phyloP scores from a whole-genome alignment of 2,797 vertebrate species.

The Antrozous pallidus region DNA sequence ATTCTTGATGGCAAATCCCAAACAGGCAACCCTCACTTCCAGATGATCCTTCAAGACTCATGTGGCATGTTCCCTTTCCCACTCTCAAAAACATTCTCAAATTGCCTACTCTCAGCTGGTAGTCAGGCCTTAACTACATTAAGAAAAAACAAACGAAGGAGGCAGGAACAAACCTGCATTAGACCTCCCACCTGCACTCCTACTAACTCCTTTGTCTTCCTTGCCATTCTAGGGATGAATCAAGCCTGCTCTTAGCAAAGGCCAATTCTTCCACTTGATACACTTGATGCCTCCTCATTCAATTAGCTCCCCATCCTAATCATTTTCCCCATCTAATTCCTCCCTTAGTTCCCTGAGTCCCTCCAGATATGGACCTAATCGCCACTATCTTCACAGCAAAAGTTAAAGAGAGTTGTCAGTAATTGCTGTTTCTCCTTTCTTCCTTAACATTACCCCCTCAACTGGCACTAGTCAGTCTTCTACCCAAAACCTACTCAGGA shows the following conservation, averaged over 20 bases:
- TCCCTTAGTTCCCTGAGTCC: not conserved
- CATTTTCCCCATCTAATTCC: not conserved
- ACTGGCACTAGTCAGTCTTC: not conserved
- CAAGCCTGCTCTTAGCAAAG: not conserved
- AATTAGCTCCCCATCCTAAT: not conserved
- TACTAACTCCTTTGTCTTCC: not conserved
- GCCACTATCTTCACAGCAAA: not conserved
- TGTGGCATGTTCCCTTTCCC: not conserved
- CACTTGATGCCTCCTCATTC: not conserved
- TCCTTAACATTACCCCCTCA: not conserved
- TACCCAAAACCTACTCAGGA: not conserved
- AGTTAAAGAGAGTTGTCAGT: not conserved
- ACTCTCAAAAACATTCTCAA: not conserved
- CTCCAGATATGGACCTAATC: not conserved
- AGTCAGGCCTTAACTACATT: not conserved
- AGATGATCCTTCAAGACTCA: not conserved
- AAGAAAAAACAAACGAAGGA: not conserved
- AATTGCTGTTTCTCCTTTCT: not conserved
- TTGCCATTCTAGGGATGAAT: not conserved
- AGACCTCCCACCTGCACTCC: not conserved
- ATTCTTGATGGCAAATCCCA: not conserved
- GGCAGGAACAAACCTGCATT: not conserved
- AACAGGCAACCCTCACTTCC: not conserved
- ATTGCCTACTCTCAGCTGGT: not conserved
- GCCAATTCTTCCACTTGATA: not conserved